Evolutionary conservation across 2,113 vertebrate genomes (phyloP).

Genomic region (Tetrax tetrax): DNA sequence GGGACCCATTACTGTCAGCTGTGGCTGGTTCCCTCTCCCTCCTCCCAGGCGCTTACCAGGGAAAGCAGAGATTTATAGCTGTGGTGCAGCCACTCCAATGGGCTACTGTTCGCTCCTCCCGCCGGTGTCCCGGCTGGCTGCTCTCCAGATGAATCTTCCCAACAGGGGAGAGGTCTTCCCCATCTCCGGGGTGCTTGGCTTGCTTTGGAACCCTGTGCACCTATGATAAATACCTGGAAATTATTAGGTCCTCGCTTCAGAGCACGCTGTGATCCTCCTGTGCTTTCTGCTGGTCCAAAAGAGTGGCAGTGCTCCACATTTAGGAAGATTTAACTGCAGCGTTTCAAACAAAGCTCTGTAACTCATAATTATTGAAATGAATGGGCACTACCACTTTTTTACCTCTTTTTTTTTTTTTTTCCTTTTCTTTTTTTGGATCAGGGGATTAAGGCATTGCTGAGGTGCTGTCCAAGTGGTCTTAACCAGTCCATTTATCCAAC

Average conservation of each 20-base stretch:
- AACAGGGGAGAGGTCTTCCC: background rate
- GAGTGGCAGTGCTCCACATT: background rate
- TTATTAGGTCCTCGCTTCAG: background rate
- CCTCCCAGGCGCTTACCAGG: background rate
- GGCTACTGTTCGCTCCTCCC: constrained; percentile 16
- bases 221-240: background rate
- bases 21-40: background rate
- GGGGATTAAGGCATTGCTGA: background rate
- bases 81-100: background rate
- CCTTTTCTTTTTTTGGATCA: background rate
- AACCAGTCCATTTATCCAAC: background rate
- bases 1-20: constrained; percentile 17
- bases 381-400: background rate
- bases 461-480: background rate
- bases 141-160: constrained; percentile 11
- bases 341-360: background rate
- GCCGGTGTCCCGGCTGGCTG: background rate
- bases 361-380: background rate
- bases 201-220: background rate
- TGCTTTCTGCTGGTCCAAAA: background rate
- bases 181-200: background rate
- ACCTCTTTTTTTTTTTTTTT: background rate
- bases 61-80: constrained; percentile 34
- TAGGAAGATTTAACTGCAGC: background rate
- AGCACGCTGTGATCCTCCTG: accelerated